Conservation (phyloP, 1,140 invertebrate species). For the Diachasma alloeum region DNA sequence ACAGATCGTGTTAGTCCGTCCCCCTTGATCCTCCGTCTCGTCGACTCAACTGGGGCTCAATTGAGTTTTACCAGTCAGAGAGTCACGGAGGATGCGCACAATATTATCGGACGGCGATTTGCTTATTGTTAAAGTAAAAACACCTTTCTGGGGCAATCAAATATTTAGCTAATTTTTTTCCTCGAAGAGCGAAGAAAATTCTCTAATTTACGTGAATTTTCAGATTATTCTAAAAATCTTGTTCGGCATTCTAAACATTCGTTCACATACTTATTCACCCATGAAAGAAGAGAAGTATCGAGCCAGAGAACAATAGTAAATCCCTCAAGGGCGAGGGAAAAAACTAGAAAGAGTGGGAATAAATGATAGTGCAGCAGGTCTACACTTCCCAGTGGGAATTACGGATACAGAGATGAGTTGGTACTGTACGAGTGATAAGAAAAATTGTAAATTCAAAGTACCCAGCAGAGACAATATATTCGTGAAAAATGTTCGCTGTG, state of each 20-base stretch:
- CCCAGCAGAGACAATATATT: not conserved
- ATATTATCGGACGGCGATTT: not conserved
- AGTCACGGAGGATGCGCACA: not conserved
- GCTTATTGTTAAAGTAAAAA: too few species aligned
- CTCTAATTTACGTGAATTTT: too few species aligned
- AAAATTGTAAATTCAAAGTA: not conserved
- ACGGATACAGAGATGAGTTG: not conserved
- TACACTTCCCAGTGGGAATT: not conserved
- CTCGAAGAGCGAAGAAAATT: too few species aligned
- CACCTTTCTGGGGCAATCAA: too few species aligned
- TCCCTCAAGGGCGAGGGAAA: not conserved
- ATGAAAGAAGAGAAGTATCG: not conserved
- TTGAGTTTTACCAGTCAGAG: not conserved
- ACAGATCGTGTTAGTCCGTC: constrained; percentile 5
- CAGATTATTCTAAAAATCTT: too few species aligned
- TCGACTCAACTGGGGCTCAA: not conserved
- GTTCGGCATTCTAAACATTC: not conserved
- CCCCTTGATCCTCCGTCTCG: not conserved
- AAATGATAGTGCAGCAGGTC: not conserved
- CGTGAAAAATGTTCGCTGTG: too few species aligned
- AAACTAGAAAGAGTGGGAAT: not conserved
- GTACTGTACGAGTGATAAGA: not conserved
- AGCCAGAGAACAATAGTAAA: not conserved
- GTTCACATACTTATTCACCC: not conserved
- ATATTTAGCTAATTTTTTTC: too few species aligned